A percentile compares a stretch with the other conserved stretches of the same genome.
These are phyloP conservation scores for Morone saxatilis DNA, from an alignment of 2,113 vertebrate genomes.

Conservation along the genomic window DNA sequence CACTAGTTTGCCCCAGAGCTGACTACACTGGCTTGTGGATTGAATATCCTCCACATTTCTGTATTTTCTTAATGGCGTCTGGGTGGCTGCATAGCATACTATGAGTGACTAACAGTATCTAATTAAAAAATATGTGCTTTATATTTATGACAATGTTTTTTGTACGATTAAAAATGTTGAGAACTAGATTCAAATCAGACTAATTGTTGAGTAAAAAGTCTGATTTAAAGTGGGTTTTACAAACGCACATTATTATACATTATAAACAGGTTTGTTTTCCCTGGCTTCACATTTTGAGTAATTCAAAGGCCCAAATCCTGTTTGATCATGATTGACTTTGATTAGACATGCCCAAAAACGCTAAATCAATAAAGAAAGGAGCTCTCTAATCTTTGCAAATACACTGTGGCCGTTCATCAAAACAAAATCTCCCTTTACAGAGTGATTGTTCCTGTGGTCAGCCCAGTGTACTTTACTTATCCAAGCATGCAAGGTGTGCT, in stretches of 20 bases:
- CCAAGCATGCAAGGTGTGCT: constrained; percentile 60
- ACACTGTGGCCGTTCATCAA: neutral
- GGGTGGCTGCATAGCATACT: neutral
- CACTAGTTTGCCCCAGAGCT: constrained; percentile 45
- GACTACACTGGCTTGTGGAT: neutral
- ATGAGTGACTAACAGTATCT: neutral
- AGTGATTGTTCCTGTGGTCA: constrained; percentile 43
- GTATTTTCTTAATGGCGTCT: neutral
- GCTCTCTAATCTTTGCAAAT: constrained; percentile 40
- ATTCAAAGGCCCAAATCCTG: constrained; percentile 22
- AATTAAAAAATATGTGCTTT: neutral
- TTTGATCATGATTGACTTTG: constrained; percentile 58
- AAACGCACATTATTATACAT: neutral
- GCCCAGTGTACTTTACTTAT: constrained; percentile 15
- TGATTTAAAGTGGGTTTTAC: neutral
- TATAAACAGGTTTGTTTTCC: neutral
- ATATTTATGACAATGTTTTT: too few species aligned
- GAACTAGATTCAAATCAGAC: neutral
- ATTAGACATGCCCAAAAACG: constrained; percentile 40
- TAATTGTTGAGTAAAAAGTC: neutral
- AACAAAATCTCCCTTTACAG: constrained; percentile 20
- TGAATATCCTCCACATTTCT: neutral
- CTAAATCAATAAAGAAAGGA: constrained; percentile 1
- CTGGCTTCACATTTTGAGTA: neutral
- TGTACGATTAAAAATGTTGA: neutral